phyloP scores from a whole-genome alignment of 2,888 invertebrate species.

The Slavum lentiscoides region DNA sequence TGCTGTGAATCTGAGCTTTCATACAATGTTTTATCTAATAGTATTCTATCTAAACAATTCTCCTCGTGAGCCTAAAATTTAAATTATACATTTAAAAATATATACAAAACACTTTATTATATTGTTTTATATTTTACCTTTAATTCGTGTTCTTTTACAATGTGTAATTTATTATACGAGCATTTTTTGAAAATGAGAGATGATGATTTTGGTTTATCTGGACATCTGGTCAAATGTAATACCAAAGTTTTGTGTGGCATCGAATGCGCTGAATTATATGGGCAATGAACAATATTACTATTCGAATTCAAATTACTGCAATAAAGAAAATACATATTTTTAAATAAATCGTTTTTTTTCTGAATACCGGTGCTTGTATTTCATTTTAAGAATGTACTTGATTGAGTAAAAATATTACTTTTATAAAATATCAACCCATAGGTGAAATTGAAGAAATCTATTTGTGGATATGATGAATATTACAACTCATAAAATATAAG shows the following conservation, averaged over 20 bases:
- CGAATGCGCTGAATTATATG: neutral
- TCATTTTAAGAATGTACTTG: too few relatives aligned
- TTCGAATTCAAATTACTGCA: neutral
- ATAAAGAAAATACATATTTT: neutral
- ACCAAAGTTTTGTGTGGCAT: neutral
- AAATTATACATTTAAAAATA: neutral
- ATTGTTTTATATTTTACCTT: neutral
- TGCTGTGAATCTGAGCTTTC: neutral
- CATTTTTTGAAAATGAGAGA: neutral
- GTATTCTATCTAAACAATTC: neutral
- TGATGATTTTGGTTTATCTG: neutral
- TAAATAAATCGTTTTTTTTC: too few relatives aligned
- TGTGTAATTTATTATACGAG: neutral
- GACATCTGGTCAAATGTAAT: constrained; percentile 4
- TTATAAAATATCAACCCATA: neutral
- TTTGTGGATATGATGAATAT: neutral
- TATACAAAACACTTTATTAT: neutral
- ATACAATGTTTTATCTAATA: neutral
- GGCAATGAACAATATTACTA: neutral
- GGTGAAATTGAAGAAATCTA: too few relatives aligned
- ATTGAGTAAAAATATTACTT: neutral
- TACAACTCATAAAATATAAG: neutral
- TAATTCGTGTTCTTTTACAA: neutral
- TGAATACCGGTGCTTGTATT: too few relatives aligned
- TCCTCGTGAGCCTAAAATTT: constrained; percentile 8